A percentile compares a stretch with the other conserved stretches of the same genome.
These are phyloP conservation scores for Moxostoma hubbsi DNA, from an alignment of 2,797 vertebrate species.

Conservation along the genomic window DNA sequence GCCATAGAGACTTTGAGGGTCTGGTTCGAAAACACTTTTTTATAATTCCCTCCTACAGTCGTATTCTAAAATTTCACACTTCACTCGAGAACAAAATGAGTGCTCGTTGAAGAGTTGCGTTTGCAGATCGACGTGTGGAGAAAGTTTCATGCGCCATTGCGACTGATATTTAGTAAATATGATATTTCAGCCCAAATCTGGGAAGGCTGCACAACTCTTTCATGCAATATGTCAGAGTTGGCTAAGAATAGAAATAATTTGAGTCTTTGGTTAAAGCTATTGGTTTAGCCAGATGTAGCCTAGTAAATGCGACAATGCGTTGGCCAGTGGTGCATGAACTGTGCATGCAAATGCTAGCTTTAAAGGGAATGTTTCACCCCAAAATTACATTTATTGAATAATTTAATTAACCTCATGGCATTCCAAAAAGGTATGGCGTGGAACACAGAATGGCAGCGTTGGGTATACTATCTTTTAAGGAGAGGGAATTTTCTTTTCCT, in stretches of 20 bases:
- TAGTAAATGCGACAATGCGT: too few species aligned
- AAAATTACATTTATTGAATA: too few species aligned
- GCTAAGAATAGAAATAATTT: conserved; percentile 13
- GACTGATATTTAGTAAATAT: conserved; percentile 27
- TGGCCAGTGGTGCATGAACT: too few species aligned
- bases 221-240: conserved; percentile 34
- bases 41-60: conserved; percentile 48
- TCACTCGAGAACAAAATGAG: conserved; percentile 45
- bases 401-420: too few species aligned
- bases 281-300: background rate
- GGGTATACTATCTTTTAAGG: background rate
- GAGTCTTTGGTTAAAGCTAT: conserved; percentile 19
- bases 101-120: conserved; percentile 39
- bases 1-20: background rate
- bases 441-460: too few species aligned
- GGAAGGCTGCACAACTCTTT: background rate
- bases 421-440: too few species aligned
- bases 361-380: too few species aligned
- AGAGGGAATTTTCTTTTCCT: conserved; percentile 14
- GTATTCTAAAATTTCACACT: conserved; percentile 42
- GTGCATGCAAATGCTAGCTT: too few species aligned
- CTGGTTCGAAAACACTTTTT: conserved; percentile 53
- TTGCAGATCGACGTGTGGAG: conserved; percentile 42
- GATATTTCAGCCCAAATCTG: conserved; percentile 25
- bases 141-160: background rate